A percentile compares a stretch with the other conserved stretches of the same genome.
Evolutionary conservation across 2,888 invertebrate genomes (phyloP).

Genomic region (Torymus auratus): DNA sequence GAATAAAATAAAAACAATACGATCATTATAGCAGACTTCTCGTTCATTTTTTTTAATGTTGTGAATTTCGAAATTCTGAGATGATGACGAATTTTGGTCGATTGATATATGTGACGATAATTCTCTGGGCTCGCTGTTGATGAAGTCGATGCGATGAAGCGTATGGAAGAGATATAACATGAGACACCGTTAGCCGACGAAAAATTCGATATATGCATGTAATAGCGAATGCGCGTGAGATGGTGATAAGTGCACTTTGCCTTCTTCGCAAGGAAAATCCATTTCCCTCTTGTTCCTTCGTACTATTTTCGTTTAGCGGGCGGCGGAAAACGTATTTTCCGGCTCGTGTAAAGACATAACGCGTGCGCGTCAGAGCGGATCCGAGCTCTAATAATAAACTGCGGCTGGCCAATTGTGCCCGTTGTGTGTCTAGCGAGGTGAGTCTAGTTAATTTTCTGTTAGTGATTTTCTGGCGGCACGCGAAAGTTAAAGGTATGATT

Average conservation of each 20-base stretch:
- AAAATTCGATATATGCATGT: neutral
- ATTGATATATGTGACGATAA: constrained; percentile 2
- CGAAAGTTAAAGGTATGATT: constrained; percentile 35
- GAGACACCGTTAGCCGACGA: neutral
- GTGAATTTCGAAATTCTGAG: neutral
- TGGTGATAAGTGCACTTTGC: neutral
- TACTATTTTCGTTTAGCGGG: neutral
- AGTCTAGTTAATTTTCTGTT: constrained; percentile 53
- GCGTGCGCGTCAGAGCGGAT: neutral
- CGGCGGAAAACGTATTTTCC: constrained; percentile 17
- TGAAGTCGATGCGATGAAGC: constrained; percentile 28
- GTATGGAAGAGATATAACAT: neutral
- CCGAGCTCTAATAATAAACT: constrained; percentile 47
- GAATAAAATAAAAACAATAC: constrained; percentile 43
- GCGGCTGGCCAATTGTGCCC: constrained; percentile 50
- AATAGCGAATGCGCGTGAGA: too few species aligned
- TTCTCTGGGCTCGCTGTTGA: constrained; percentile 43
- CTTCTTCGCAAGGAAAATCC: neutral
- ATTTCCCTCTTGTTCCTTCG: neutral
- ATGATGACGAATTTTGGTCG: neutral
- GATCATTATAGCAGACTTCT: constrained; percentile 40
- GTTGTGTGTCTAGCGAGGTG: constrained; percentile 57
- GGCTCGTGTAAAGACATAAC: neutral
- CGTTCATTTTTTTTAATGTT: constrained; percentile 1
- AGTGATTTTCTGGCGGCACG: constrained; percentile 49